Conservation (phyloP, 1,140 invertebrate species). For the Solenopsis fugax region DNA sequence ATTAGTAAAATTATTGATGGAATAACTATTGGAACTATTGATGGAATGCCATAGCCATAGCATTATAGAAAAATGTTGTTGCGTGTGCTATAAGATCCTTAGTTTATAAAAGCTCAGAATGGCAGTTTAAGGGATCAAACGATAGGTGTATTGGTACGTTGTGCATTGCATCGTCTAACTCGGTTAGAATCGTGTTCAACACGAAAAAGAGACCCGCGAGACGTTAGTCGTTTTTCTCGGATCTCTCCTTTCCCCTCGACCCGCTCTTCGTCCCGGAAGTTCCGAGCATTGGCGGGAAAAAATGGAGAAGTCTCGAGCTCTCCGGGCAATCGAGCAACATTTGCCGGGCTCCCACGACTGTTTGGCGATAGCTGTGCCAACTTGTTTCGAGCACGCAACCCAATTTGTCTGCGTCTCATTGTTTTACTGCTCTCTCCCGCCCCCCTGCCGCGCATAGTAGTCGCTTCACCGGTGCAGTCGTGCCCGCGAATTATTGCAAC, state of each 20-base stretch:
- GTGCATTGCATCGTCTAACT: slow-evolving; percentile 80
- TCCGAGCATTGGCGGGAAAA: slow-evolving; percentile 52
- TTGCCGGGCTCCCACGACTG: slow-evolving; percentile 85
- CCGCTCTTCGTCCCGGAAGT: slow-evolving; percentile 23
- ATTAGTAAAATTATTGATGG: background rate
- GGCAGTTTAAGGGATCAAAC: background rate
- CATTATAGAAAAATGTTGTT: background rate
- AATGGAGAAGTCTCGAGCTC: slow-evolving; percentile 74
- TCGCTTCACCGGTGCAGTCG: slow-evolving; percentile 29
- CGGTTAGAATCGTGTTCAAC: slow-evolving; percentile 85
- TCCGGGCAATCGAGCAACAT: slow-evolving; percentile 83
- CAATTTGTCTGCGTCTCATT: slow-evolving; percentile 87
- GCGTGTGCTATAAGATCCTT: background rate
- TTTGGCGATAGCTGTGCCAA: slow-evolving; percentile 87
- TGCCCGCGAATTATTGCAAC: slow-evolving; percentile 67
- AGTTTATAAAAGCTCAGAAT: background rate
- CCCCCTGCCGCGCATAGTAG: slow-evolving; percentile 39
- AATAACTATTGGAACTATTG: too few relatives aligned
- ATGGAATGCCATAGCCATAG: too few relatives aligned
- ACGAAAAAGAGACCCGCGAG: slow-evolving; percentile 54
- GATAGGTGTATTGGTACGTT: slow-evolving; percentile 10
- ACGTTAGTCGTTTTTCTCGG: slow-evolving; percentile 69
- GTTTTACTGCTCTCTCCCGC: slow-evolving; percentile 76
- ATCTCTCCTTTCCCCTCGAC: slow-evolving; percentile 41
- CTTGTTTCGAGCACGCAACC: slow-evolving; percentile 86